These are phyloP conservation scores for Agrotis ipsilon DNA, from an alignment of 2,888 invertebrate genomes.

Conservation along the genomic window DNA sequence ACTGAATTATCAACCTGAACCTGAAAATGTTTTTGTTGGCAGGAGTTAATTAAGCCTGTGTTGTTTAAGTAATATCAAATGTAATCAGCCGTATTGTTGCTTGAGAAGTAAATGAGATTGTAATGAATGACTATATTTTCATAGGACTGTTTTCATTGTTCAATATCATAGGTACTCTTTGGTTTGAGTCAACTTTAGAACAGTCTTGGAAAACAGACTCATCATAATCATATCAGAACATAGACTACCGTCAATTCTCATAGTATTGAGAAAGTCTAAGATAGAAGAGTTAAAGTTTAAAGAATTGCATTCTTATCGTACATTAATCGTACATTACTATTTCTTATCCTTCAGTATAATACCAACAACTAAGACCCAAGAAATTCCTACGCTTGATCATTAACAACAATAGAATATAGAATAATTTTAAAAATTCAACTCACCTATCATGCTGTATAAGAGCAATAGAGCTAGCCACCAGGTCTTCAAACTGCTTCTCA, in stretches of 20 bases:
- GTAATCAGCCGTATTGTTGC: background rate
- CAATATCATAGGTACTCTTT: background rate
- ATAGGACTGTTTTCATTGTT: background rate
- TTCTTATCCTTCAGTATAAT: too few relatives aligned
- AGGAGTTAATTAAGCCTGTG: slow-evolving; percentile 8
- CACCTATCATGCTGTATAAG: slow-evolving; percentile 93
- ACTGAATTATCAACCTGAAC: slow-evolving; percentile 14
- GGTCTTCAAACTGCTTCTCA: slow-evolving; percentile 90
- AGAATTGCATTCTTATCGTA: background rate
- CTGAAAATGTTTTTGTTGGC: slow-evolving; percentile 10
- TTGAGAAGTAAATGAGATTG: background rate
- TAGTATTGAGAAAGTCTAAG: background rate
- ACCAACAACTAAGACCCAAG: background rate
- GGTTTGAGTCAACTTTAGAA: background rate
- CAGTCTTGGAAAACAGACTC: background rate
- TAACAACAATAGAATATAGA: background rate
- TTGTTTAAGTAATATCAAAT: background rate
- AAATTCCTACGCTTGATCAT: background rate
- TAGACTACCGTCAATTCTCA: background rate
- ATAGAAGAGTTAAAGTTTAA: background rate
- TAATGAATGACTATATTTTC: slow-evolving; percentile 6
- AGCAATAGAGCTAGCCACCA: slow-evolving; percentile 93
- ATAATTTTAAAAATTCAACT: slow-evolving; percentile 34
- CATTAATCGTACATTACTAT: too few relatives aligned
- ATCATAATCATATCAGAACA: background rate